Percentiles rank a stretch among this genome's conserved stretches.
These are phyloP conservation scores for Nebria brevicollis DNA, from an alignment of 2,888 invertebrate species.

Conservation along the genomic window DNA sequence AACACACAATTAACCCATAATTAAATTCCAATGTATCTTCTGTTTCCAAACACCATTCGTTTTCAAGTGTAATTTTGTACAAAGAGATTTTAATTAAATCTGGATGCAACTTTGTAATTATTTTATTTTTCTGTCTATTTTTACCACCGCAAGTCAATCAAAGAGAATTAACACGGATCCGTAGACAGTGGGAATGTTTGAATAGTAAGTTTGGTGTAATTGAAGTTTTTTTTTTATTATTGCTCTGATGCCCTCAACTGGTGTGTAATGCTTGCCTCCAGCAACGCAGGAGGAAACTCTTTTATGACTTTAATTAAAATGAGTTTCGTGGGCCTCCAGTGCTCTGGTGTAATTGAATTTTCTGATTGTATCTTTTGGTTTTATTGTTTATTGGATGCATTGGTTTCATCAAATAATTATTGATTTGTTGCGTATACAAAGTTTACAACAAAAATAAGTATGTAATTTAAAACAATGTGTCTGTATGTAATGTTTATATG, in stretches of 20 bases:
- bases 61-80: background rate
- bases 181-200: background rate
- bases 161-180: background rate
- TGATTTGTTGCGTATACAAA: background rate
- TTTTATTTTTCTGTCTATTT: background rate
- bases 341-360: background rate
- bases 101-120: background rate
- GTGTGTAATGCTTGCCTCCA: background rate
- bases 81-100: background rate
- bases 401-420: background rate
- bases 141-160: background rate
- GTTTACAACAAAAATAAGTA: too few relatives aligned
- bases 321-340: background rate
- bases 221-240: background rate
- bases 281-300: background rate
- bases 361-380: background rate
- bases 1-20: constrained; percentile 42
- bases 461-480: too few relatives aligned
- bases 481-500: too few relatives aligned
- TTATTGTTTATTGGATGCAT: background rate
- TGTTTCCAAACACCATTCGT: background rate
- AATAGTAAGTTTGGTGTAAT: background rate
- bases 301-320: background rate
- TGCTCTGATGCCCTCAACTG: background rate
- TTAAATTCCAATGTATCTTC: constrained; percentile 42